A percentile compares a stretch with the other conserved stretches of the same genome.
Conservation (phyloP, 2,888 invertebrate genomes). For the Argynnis bischoffii region DNA sequence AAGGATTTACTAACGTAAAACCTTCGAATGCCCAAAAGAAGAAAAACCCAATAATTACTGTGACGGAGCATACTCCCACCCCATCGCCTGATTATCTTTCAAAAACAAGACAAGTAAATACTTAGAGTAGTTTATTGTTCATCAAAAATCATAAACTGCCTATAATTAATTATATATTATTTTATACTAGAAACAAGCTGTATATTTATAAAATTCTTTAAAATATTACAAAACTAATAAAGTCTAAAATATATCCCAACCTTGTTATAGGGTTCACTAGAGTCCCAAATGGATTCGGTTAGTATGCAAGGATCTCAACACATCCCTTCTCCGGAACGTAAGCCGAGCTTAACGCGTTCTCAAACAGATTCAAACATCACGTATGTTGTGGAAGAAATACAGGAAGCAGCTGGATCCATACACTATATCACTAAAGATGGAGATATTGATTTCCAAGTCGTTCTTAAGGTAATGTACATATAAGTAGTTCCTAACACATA, state of each 20-base stretch:
- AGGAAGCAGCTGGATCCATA: constrained; percentile 93
- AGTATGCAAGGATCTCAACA: constrained; percentile 84
- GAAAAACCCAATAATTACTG: constrained; percentile 97
- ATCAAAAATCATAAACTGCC: no score
- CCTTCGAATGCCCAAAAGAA: constrained; percentile 83
- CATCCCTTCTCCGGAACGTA: constrained; percentile 84
- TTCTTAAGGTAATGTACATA: constrained; percentile 85
- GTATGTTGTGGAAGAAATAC: constrained; percentile 92
- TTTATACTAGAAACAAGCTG: no score
- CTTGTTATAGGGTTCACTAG: constrained; percentile 88
- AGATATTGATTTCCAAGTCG: constrained; percentile 94
- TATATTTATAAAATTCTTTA: not conserved
- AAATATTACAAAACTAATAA: no score
- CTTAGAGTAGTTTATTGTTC: not conserved
- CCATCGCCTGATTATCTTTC: constrained; percentile 93
- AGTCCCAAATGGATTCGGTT: constrained; percentile 90
- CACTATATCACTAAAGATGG: constrained; percentile 98
- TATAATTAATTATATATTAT: no score
- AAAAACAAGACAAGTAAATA: constrained; percentile 83
- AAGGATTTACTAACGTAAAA: constrained; percentile 78
- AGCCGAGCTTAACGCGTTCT: constrained; percentile 89
- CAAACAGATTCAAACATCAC: constrained; percentile 96
- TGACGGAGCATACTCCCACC: constrained; percentile 97
- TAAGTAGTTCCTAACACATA: not conserved
- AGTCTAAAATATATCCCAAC: no score